Evolutionary conservation across 2,797 vertebrate genomes (phyloP).

Genomic region (Hydrolagus colliei): DNA sequence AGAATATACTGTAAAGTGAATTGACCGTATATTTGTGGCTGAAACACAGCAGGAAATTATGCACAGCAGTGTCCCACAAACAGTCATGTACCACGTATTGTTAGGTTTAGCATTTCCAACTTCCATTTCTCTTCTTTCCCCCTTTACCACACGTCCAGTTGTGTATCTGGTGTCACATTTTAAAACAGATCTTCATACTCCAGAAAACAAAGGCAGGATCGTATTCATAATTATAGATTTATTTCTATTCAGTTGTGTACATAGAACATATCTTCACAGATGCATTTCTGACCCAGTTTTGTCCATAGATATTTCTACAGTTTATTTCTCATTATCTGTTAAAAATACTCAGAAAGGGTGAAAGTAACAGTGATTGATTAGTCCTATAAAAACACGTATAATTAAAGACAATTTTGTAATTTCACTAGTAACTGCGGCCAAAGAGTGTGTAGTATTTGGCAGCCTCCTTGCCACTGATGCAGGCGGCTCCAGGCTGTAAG

Average conservation of each 20-base stretch:
- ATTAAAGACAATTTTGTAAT: slow-evolving; percentile 31
- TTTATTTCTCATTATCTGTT: slow-evolving; percentile 45
- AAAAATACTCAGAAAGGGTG: slow-evolving; percentile 56
- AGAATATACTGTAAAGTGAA: too few relatives aligned
- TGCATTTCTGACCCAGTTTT: neutral
- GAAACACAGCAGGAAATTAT: too few relatives aligned
- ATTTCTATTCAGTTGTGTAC: slow-evolving; percentile 7
- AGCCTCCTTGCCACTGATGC: slow-evolving; percentile 74
- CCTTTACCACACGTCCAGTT: neutral
- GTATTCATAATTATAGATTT: slow-evolving; percentile 15
- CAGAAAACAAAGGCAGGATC: neutral
- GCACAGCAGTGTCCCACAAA: too few relatives aligned
- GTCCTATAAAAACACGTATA: slow-evolving; percentile 37
- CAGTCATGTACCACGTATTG: too few relatives aligned
- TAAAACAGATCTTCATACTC: neutral
- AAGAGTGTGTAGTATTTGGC: slow-evolving; percentile 93
- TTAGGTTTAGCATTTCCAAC: neutral
- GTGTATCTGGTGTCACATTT: neutral
- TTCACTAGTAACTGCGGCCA: slow-evolving; percentile 82
- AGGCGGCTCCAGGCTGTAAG: slow-evolving; percentile 69
- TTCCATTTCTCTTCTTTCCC: neutral
- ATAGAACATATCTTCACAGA: neutral
- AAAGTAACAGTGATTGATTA: slow-evolving; percentile 43
- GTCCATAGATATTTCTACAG: slow-evolving; percentile 42
- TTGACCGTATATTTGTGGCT: too few relatives aligned